Percentiles rank a stretch among this genome's conserved stretches.
These are phyloP conservation scores for Tuberolachnus salignus DNA, from an alignment of 2,888 invertebrate genomes.

Conservation along the genomic window DNA sequence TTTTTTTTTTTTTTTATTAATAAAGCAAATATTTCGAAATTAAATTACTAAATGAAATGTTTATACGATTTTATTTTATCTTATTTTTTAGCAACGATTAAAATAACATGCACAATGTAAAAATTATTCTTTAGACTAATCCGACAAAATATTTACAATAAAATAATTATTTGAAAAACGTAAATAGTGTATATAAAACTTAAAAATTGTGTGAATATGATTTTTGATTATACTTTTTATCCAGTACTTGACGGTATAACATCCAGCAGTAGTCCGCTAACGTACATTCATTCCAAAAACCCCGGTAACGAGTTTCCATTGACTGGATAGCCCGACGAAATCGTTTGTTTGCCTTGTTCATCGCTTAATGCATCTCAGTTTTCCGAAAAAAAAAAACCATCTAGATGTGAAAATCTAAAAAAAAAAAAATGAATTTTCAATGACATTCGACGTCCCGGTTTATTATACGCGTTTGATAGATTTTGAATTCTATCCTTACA, in stretches of 20 bases:
- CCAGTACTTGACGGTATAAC: not conserved
- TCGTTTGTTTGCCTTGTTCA: not conserved
- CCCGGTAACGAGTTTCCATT: not conserved
- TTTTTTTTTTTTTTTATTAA: not conserved
- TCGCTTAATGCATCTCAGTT: not conserved
- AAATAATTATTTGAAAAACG: slow-evolving; percentile 3
- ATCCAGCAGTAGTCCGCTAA: slow-evolving; percentile 12
- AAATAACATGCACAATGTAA: not conserved
- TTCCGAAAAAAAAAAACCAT: not conserved
- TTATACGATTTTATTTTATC: not conserved
- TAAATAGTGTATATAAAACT: not conserved
- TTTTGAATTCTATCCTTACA: slow-evolving; percentile 55
- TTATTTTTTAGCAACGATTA: not conserved
- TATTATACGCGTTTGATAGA: slow-evolving; percentile 54
- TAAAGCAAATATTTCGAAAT: not conserved
- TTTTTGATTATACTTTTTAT: slow-evolving; percentile 19
- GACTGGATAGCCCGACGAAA: not conserved
- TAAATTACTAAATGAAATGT: not conserved
- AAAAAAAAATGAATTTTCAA: slow-evolving; percentile 61
- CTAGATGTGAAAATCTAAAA: not conserved
- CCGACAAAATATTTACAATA: not conserved
- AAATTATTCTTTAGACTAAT: not conserved
- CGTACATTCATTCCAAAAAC: slow-evolving; percentile 14
- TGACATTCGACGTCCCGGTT: slow-evolving; percentile 61
- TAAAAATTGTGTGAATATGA: slow-evolving; percentile 1